Conservation (phyloP, 2,113 vertebrate species). For the Climacteris rufus region DNA sequence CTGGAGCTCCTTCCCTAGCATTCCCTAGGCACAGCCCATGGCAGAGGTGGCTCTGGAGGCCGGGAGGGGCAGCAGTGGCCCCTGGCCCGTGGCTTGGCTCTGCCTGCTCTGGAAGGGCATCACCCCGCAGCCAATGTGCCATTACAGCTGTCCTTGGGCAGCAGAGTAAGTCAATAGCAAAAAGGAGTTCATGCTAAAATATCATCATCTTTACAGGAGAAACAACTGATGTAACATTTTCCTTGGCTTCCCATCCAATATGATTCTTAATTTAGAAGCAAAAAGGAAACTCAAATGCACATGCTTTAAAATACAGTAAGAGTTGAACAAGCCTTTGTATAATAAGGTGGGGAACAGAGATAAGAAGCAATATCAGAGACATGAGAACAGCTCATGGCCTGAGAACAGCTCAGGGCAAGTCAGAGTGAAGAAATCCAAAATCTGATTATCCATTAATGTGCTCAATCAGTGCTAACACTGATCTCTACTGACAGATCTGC, state of each 20-base stretch:
- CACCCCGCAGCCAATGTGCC: accelerated
- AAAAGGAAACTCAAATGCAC: not conserved
- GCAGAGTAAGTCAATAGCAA: not conserved
- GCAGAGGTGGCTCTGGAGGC: not conserved
- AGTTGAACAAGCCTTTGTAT: not conserved
- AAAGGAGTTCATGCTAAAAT: not conserved
- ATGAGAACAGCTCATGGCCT: too few species aligned
- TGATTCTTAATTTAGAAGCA: not conserved
- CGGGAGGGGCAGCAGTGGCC: not conserved
- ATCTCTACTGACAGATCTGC: not conserved
- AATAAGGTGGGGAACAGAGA: not conserved
- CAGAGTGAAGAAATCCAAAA: not conserved
- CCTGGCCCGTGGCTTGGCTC: accelerated
- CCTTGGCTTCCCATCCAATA: not conserved
- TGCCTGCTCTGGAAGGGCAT: not conserved
- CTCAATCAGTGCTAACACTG: not conserved
- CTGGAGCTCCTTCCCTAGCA: not conserved
- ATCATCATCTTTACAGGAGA: not conserved
- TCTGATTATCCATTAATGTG: not conserved
- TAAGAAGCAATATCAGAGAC: not conserved
- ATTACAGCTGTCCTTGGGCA: not conserved
- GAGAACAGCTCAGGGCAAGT: not conserved
- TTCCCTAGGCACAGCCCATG: not conserved
- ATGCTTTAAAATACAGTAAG: not conserved
- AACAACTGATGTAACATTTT: not conserved